Conservation (phyloP, 2,888 invertebrate species). For the Drosophila falleni region DNA sequence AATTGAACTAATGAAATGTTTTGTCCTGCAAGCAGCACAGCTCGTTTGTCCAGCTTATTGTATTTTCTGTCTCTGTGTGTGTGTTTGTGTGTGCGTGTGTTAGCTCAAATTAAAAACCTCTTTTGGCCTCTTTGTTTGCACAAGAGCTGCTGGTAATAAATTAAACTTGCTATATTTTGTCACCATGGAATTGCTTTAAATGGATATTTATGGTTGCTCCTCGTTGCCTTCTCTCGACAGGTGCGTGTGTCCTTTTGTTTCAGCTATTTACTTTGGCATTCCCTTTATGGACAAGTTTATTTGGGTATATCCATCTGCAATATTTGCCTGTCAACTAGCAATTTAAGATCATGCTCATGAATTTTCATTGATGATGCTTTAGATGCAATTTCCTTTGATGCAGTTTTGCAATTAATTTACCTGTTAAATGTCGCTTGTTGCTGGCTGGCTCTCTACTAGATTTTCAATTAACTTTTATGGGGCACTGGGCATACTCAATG, state of each 20-base stretch:
- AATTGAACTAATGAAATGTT: slow-evolving; percentile 80
- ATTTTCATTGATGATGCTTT: not conserved
- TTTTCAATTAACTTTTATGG: slow-evolving; percentile 70
- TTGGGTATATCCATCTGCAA: slow-evolving; percentile 28
- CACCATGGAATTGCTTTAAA: slow-evolving; percentile 73
- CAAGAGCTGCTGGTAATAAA: slow-evolving; percentile 70
- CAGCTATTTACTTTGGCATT: slow-evolving; percentile 26
- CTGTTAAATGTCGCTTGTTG: slow-evolving; percentile 29
- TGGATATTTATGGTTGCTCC: slow-evolving; percentile 70
- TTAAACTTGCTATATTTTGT: slow-evolving; percentile 73
- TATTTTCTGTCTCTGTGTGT: not conserved
- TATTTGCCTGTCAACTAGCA: slow-evolving; percentile 16
- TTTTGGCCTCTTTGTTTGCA: slow-evolving; percentile 61
- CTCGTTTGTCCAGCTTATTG: slow-evolving; percentile 43
- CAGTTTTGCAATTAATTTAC: slow-evolving; percentile 36
- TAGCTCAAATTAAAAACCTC: slow-evolving; percentile 69
- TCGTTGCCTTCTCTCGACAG: slow-evolving; percentile 4
- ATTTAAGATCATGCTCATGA: slow-evolving; percentile 21
- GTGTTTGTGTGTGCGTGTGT: slow-evolving; percentile 16
- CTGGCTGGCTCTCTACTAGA: slow-evolving; percentile 43
- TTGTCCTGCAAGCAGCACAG: slow-evolving; percentile 39
- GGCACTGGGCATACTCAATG: not conserved
- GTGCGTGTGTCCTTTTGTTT: slow-evolving; percentile 29
- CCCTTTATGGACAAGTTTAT: slow-evolving; percentile 15
- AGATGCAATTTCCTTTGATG: slow-evolving; percentile 50